phyloP scores from a whole-genome alignment of 2,113 vertebrate species.

The Montifringilla adamsi region DNA sequence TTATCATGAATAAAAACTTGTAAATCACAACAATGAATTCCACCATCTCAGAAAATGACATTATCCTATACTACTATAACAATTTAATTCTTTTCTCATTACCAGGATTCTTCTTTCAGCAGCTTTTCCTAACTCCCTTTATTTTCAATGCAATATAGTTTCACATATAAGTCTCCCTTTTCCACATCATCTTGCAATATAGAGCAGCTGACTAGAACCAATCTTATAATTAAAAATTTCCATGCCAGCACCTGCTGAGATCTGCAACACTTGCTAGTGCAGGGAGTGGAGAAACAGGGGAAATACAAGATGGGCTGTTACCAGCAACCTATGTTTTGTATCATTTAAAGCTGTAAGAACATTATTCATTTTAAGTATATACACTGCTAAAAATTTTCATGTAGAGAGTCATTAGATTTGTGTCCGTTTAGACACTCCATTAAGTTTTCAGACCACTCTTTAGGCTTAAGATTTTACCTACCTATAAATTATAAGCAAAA shows the following conservation, averaged over 20 bases:
- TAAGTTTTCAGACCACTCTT: background rate
- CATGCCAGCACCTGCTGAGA: background rate
- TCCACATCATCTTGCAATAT: background rate
- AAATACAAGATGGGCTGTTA: background rate
- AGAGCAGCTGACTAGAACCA: background rate
- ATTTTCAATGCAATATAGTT: background rate
- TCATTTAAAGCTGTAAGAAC: background rate
- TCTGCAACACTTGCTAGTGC: background rate
- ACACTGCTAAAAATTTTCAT: background rate
- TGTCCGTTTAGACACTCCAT: background rate
- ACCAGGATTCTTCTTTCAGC: background rate
- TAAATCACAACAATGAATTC: background rate
- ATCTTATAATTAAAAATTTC: background rate
- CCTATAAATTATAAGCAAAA: background rate
- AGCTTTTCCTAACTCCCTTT: background rate
- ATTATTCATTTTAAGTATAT: background rate
- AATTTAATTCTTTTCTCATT: slow-evolving; percentile 57
- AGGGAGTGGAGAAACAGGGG: background rate
- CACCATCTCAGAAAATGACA: background rate
- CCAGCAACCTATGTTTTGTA: background rate
- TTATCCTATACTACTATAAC: slow-evolving; percentile 33
- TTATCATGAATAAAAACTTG: background rate
- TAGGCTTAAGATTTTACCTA: background rate
- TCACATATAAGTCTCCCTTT: background rate
- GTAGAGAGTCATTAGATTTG: background rate